phyloP scores from a whole-genome alignment of 2,797 vertebrate species.

The Ficedula albicollis region DNA sequence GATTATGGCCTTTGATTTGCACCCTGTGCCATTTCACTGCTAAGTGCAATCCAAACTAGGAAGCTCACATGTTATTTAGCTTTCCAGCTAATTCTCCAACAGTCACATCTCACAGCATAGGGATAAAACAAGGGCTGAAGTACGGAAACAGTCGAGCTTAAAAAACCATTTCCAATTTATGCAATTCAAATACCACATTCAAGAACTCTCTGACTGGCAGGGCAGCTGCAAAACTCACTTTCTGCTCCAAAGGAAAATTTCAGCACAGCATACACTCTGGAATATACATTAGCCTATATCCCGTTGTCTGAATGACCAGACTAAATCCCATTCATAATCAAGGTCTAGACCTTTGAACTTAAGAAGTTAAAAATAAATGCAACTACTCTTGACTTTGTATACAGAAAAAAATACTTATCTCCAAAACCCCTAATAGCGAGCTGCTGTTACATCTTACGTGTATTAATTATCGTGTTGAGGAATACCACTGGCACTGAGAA shows the following conservation, averaged over 20 bases:
- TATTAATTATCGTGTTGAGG: neutral
- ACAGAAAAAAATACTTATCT: neutral
- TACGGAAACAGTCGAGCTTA: neutral
- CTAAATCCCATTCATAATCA: neutral
- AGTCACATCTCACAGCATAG: rapidly evolving
- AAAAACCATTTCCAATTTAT: neutral
- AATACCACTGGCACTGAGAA: neutral
- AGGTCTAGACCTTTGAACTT: neutral
- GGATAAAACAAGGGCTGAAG: neutral
- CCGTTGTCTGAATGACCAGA: neutral
- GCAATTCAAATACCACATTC: neutral
- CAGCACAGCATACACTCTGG: neutral
- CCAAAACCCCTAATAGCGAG: neutral
- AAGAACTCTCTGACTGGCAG: neutral
- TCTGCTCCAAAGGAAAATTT: neutral
- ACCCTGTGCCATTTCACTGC: neutral
- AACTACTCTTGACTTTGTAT: neutral
- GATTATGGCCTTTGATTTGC: neutral
- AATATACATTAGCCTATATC: neutral
- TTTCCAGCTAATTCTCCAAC: neutral
- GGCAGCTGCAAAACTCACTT: neutral
- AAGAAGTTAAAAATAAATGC: neutral
- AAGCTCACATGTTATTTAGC: neutral
- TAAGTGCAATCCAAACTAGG: neutral
- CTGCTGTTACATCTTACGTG: neutral